These are phyloP conservation scores for Urocolius indicus DNA, from an alignment of 2,113 vertebrate species.

Conservation along the genomic window DNA sequence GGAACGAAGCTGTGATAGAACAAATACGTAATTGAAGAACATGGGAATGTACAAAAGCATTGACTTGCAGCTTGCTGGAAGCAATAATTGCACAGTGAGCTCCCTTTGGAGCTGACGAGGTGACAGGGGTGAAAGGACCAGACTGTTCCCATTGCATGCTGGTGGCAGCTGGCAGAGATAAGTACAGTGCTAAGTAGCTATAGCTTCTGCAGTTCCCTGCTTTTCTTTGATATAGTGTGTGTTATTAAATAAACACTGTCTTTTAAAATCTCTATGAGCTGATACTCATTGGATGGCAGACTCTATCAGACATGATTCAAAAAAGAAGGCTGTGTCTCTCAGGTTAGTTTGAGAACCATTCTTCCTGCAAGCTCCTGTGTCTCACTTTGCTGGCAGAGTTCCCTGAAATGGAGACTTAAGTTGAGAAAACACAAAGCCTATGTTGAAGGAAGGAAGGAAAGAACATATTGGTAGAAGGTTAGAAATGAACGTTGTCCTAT, in stretches of 20 bases:
- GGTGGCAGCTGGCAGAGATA: background rate
- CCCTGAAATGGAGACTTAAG: background rate
- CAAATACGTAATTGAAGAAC: background rate
- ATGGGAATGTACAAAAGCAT: background rate
- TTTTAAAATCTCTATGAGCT: background rate
- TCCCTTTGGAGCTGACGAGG: background rate
- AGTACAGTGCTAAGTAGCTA: background rate
- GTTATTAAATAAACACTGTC: background rate
- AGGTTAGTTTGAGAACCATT: background rate
- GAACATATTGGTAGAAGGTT: background rate
- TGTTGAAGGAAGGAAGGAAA: background rate
- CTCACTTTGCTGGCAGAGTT: background rate
- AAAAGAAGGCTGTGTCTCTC: background rate
- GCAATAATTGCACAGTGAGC: rapidly evolving
- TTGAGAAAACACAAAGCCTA: background rate
- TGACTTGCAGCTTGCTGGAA: background rate
- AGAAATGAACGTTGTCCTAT: background rate
- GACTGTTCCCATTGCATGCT: rapidly evolving
- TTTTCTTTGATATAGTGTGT: background rate
- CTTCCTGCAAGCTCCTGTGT: background rate
- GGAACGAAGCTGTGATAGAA: background rate
- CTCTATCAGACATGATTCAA: background rate
- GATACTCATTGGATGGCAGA: background rate
- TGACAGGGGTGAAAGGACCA: rapidly evolving
- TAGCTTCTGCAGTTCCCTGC: background rate